Evolutionary conservation across 2,113 vertebrate genomes (phyloP).

Genomic region (Sus scrofa): DNA sequence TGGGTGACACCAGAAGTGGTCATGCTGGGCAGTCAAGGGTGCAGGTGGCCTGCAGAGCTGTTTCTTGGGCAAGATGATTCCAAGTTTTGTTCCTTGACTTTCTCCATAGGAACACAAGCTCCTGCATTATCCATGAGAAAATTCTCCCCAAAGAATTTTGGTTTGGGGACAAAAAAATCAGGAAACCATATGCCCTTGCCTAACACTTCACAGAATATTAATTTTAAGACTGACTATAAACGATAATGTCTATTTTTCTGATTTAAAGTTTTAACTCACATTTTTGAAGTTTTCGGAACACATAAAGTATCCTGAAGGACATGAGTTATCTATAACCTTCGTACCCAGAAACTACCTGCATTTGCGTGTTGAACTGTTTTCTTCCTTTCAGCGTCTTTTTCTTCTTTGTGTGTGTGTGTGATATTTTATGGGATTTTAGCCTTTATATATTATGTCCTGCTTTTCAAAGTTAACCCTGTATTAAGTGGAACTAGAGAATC

Average conservation of each 20-base stretch:
- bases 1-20: not conserved
- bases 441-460: not conserved
- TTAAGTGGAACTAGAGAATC: no score
- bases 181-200: not conserved
- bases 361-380: constrained; percentile 25
- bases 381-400: not conserved
- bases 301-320: not conserved
- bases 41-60: not conserved
- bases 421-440: not conserved
- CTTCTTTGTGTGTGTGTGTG: not conserved
- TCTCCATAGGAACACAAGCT: not conserved
- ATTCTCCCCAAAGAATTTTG: not conserved
- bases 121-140: constrained; percentile 3
- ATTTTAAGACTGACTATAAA: not conserved
- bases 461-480: constrained; percentile 19
- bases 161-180: not conserved
- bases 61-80: not conserved
- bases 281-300: constrained; percentile 41
- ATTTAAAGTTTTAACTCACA: constrained; percentile 4
- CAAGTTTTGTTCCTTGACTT: not conserved
- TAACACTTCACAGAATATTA: not conserved
- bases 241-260: not conserved
- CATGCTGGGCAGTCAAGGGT: not conserved
- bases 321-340: not conserved
- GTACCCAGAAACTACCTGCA: not conserved